Base-by-base conservation (phyloP, 1,140 invertebrate species). In the Cydia fagiglandana region DNA sequence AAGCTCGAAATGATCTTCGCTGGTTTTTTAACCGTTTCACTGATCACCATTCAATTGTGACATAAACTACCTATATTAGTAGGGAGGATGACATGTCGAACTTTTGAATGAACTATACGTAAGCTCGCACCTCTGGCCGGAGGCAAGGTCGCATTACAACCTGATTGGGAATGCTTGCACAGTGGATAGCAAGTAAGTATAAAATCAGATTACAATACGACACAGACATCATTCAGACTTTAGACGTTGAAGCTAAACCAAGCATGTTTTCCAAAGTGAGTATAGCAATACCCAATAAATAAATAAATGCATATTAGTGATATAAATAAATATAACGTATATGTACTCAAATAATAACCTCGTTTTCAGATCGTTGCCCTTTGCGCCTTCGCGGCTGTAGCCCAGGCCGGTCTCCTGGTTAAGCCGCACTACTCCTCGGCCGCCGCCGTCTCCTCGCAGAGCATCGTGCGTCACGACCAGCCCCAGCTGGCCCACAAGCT, bases 381-480 rank as follows among this genome's bases (percentile, higher is more conserved):
- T 7, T 76, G 79, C 76, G 79, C 79, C 76, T 15, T 84, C 17
- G 41, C 83, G 78, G 81, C 78, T 28, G 80, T 77, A 15, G 78
- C 77, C 64, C 76, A 78, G 61, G 83, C 79, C 73, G 83, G 81
- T 28, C 74, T 84, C 61, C 79, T 84, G 76, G 76, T 81, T 73
- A 64, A 78, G 50, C 79, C 77, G 15, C 81, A 84, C 80, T 82
- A 84, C 73, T 80, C 81, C 34, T 73, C 79, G 4, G 82, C 81
- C 4, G 79, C 76, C 10, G 82, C 83, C 56, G 81, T 84, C 41
- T 84, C 83, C 56, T 86, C 81, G 28, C 86, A 87, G 77, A 83
- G 75, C 73, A 82, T 86, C 66, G 77, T 81, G 17, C 83, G 79
- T 66, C 83, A 83, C 64, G 81, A 84, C 61, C 81, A 84, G 50